Percentiles rank a stretch among this genome's conserved stretches.
phyloP scores from a whole-genome alignment of 92 coral and sea anemone species.

The Diadumene lineata region DNA sequence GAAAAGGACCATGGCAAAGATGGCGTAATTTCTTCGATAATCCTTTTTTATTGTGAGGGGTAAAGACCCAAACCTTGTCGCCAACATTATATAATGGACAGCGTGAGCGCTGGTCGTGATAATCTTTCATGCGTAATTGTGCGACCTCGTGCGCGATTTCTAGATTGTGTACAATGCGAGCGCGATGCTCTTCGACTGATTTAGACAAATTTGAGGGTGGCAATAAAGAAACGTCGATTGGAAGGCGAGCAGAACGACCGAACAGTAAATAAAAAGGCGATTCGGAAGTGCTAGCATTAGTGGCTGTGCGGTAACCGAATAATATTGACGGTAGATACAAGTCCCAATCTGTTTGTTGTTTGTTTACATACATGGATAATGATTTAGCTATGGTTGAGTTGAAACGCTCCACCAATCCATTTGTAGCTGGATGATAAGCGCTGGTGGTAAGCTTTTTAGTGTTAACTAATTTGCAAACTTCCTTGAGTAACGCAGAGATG shows the following conservation, averaged over 20 bases:
- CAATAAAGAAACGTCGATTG: constrained; percentile 32
- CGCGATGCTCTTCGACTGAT: constrained; percentile 21
- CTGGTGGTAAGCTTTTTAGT: constrained; percentile 59
- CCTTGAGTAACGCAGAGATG: constrained; percentile 12
- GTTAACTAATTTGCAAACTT: constrained; percentile 29
- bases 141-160: constrained; percentile 40
- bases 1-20: constrained; percentile 54
- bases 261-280: constrained; percentile 50
- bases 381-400: constrained; percentile 38
- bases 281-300: constrained; percentile 25
- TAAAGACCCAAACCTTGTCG: constrained; percentile 56
- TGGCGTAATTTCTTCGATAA: constrained; percentile 49
- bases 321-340: constrained; percentile 40
- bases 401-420: constrained; percentile 42
- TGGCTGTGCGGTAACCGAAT: constrained; percentile 48
- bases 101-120: constrained; percentile 28
- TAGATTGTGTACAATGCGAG: constrained; percentile 36
- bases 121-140: constrained; percentile 44
- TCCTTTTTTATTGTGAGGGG: constrained; percentile 31
- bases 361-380: constrained; percentile 37
- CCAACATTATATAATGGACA: constrained; percentile 40
- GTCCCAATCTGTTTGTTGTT: constrained; percentile 57
- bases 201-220: constrained; percentile 41
- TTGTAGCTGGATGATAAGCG: constrained; percentile 59
- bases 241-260: constrained; percentile 49